phyloP scores from a whole-genome alignment of 2,888 invertebrate genomes.

The Mimas tiliae region DNA sequence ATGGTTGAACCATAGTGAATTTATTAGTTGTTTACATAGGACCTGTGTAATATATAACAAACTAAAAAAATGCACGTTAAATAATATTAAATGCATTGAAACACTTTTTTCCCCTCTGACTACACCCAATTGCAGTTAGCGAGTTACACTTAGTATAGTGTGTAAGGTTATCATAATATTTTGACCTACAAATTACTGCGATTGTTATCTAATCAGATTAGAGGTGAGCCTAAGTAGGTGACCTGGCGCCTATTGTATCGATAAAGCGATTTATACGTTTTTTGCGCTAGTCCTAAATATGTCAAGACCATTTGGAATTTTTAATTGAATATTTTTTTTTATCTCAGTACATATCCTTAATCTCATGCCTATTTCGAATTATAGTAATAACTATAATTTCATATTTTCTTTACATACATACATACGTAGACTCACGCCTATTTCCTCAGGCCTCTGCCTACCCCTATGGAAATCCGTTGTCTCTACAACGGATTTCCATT shows the following conservation, averaged over 20 bases:
- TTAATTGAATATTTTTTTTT: constrained; percentile 4
- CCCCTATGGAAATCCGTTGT: too few relatives aligned
- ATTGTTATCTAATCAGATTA: constrained; percentile 41
- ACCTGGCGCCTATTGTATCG: constrained; percentile 17
- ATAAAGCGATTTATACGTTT: constrained; percentile 11
- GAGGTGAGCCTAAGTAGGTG: constrained; percentile 25
- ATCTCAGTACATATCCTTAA: neutral
- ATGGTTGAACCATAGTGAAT: too few relatives aligned
- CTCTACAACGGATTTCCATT: too few relatives aligned
- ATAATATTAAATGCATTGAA: neutral
- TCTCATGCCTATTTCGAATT: too few relatives aligned
- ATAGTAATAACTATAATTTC: too few relatives aligned
- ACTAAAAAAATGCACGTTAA: too few relatives aligned
- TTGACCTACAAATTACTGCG: constrained; percentile 42
- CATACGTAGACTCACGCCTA: too few relatives aligned
- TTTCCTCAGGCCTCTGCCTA: too few relatives aligned
- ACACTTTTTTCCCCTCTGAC: neutral
- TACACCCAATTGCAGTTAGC: neutral
- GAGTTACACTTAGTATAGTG: constrained; percentile 19
- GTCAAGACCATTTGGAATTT: constrained; percentile 4
- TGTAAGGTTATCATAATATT: constrained; percentile 37
- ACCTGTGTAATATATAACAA: too few relatives aligned
- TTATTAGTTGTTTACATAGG: too few relatives aligned
- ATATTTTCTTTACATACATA: too few relatives aligned
- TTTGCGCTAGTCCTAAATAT: constrained; percentile 14